phyloP scores from a whole-genome alignment of 1,140 invertebrate genomes.

The Drosophila elegans region DNA sequence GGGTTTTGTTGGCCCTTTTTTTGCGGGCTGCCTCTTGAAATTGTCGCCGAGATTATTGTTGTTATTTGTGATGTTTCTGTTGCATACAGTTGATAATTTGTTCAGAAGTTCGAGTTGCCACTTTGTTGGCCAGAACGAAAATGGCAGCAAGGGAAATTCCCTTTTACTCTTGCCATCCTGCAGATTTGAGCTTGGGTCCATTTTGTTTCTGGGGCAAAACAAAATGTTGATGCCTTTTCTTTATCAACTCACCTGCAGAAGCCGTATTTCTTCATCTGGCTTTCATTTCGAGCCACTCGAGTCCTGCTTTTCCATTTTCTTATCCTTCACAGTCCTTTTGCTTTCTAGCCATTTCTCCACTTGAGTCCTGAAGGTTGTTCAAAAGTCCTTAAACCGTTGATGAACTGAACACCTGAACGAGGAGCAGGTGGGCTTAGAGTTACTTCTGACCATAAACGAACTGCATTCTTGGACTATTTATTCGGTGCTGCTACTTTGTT shows the following conservation, averaged over 20 bases:
- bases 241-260: conserved; percentile 71
- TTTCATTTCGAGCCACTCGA: conserved; percentile 48
- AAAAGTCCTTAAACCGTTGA: conserved; percentile 37
- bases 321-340: conserved; percentile 20
- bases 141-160: background rate
- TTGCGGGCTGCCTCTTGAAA: conserved; percentile 47
- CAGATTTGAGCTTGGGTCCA: conserved; percentile 48
- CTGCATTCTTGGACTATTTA: conserved; percentile 3
- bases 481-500: conserved; percentile 19
- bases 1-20: conserved; percentile 50
- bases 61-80: conserved; percentile 65
- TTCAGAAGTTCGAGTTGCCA: conserved; percentile 59
- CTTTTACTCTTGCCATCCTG: conserved; percentile 33
- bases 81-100: conserved; percentile 74
- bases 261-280: conserved; percentile 52
- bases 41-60: conserved; percentile 73
- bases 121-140: conserved; percentile 33
- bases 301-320: conserved; percentile 13
- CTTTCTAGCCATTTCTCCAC: conserved; percentile 32
- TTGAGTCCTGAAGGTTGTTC: conserved; percentile 38
- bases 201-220: conserved; percentile 42
- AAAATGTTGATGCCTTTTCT: conserved; percentile 71
- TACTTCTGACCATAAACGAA: conserved; percentile 5
- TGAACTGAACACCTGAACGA: conserved; percentile 24
- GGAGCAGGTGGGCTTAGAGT: conserved; percentile 3